A percentile compares a stretch with the other conserved stretches of the same genome.
phyloP scores from a whole-genome alignment of 2,113 vertebrate genomes.

The Lichenostomus cassidix region DNA sequence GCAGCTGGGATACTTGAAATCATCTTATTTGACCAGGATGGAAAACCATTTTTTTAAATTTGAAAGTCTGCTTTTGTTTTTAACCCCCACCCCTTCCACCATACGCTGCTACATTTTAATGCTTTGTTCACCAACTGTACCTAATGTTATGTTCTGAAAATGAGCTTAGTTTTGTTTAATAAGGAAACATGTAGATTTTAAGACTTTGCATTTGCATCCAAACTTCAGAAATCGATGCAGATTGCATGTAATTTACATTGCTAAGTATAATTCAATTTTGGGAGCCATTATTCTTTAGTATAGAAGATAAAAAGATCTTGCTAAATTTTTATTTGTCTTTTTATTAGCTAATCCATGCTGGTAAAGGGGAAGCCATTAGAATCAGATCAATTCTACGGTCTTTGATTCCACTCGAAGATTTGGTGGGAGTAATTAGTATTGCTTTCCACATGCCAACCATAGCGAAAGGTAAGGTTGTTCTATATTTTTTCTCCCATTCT shows the following conservation, averaged over 20 bases:
- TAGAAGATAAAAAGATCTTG: neutral
- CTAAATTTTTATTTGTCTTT: neutral
- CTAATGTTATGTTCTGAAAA: neutral
- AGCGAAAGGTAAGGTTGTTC: constrained; percentile 81
- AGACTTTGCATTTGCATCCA: neutral
- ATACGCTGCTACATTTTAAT: neutral
- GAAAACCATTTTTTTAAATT: neutral
- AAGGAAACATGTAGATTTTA: neutral
- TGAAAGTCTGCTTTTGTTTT: neutral
- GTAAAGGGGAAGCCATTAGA: constrained; percentile 94
- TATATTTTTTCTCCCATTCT: neutral
- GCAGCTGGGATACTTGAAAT: neutral
- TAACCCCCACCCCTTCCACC: rapidly evolving
- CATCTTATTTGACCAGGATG: neutral
- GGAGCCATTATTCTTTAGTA: neutral
- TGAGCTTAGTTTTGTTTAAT: neutral
- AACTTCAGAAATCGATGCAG: neutral
- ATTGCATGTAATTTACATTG: neutral
- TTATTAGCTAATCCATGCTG: constrained; percentile 88
- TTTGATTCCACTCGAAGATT: constrained; percentile 90
- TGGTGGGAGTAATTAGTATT: constrained; percentile 95
- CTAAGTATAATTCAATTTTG: neutral
- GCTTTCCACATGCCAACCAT: constrained; percentile 92
- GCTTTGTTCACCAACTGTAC: neutral
- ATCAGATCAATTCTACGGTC: constrained; percentile 94